Conservation (phyloP, 2,888 invertebrate species). For the Euzophera pinguis region DNA sequence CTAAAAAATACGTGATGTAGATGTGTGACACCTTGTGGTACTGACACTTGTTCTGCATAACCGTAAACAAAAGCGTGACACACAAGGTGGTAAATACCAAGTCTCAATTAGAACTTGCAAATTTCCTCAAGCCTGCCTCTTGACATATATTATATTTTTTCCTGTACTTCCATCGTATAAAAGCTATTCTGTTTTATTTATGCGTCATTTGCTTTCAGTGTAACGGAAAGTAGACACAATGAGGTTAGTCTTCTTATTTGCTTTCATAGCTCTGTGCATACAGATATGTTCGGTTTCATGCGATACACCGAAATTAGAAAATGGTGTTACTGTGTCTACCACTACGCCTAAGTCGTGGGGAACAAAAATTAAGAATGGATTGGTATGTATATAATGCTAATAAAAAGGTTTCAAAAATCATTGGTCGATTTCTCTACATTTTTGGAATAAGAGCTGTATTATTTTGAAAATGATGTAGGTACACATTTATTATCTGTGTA, state of each 20-base stretch:
- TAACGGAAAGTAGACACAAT: slow-evolving; percentile 12
- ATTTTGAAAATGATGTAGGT: too few species aligned
- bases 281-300: slow-evolving; percentile 29
- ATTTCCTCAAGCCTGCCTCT: slow-evolving; percentile 11
- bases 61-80: neutral
- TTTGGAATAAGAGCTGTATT: too few species aligned
- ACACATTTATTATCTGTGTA: too few species aligned
- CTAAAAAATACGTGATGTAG: too few species aligned
- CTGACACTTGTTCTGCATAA: too few species aligned
- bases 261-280: slow-evolving; percentile 16
- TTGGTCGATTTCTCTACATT: too few species aligned
- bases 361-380: slow-evolving; percentile 41
- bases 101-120: slow-evolving; percentile 1
- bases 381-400: slow-evolving; percentile 45
- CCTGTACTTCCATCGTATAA: slow-evolving; percentile 17
- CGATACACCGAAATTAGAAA: slow-evolving; percentile 17
- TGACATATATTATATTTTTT: slow-evolving; percentile 14
- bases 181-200: slow-evolving; percentile 8
- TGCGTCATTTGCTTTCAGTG: slow-evolving; percentile 17
- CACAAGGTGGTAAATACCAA: slow-evolving; percentile 9
- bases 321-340: slow-evolving; percentile 21
- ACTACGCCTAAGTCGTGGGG: slow-evolving; percentile 44
- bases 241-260: slow-evolving; percentile 18
- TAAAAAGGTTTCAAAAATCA: too few species aligned
- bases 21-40: too few species aligned